phyloP scores from a whole-genome alignment of 1,140 invertebrate genomes.

The Aphaenogaster floridana region DNA sequence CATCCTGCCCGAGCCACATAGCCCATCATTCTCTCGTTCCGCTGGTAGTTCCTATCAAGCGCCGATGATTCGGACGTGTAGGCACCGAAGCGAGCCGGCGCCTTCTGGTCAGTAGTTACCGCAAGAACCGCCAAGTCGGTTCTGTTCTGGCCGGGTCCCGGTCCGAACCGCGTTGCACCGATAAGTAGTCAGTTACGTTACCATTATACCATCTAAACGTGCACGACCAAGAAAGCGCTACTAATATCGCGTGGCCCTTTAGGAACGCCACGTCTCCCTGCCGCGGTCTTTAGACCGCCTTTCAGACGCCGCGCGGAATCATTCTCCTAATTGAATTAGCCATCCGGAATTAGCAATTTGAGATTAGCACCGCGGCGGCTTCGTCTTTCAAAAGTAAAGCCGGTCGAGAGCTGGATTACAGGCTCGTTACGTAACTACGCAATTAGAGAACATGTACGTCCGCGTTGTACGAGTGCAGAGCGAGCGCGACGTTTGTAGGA shows the following conservation, averaged over 20 bases:
- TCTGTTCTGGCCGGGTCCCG: slow-evolving; percentile 70
- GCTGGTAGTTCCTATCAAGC: slow-evolving; percentile 75
- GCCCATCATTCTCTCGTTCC: slow-evolving; percentile 71
- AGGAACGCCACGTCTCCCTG: slow-evolving; percentile 41
- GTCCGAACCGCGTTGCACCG: slow-evolving; percentile 36
- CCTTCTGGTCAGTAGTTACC: slow-evolving; percentile 81
- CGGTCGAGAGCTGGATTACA: slow-evolving; percentile 45
- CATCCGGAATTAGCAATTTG: slow-evolving; percentile 84
- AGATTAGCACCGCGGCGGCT: slow-evolving; percentile 76
- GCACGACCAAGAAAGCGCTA: slow-evolving; percentile 74
- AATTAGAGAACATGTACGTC: slow-evolving; percentile 28
- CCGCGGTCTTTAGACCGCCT: slow-evolving; percentile 51
- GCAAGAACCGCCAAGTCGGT: slow-evolving; percentile 76
- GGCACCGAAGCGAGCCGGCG: slow-evolving; percentile 74
- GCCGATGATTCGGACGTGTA: slow-evolving; percentile 76
- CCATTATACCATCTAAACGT: slow-evolving; percentile 71
- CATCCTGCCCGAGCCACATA: slow-evolving; percentile 66
- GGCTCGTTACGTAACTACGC: slow-evolving; percentile 62
- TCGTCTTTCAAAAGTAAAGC: slow-evolving; percentile 40
- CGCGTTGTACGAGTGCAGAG: background rate
- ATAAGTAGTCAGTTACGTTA: slow-evolving; percentile 51
- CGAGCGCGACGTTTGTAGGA: background rate
- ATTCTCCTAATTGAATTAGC: slow-evolving; percentile 86
- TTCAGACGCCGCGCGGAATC: slow-evolving; percentile 64
- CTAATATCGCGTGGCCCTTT: slow-evolving; percentile 73